Conservation (phyloP, 2,888 invertebrate species). For the Osedax fenrisi region DNA sequence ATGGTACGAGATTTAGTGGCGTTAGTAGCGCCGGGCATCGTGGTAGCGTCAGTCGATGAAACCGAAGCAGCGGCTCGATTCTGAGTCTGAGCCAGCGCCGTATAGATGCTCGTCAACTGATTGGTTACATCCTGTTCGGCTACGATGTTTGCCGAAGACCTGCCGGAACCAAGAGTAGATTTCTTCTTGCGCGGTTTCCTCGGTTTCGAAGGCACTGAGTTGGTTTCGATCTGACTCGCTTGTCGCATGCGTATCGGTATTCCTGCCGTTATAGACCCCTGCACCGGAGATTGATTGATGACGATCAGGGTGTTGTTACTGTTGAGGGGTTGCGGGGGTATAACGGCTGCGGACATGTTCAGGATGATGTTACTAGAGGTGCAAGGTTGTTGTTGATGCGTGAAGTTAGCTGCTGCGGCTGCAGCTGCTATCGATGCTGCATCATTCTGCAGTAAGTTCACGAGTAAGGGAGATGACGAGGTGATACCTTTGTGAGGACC, state of each 20-base stretch:
- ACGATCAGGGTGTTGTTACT: neutral
- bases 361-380: neutral
- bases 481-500: constrained; percentile 38
- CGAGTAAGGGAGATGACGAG: constrained; percentile 70
- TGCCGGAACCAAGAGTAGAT: constrained; percentile 3
- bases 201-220: constrained; percentile 24
- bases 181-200: constrained; percentile 30
- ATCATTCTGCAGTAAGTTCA: constrained; percentile 80
- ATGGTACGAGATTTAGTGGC: neutral
- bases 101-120: constrained; percentile 14
- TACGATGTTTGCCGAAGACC: neutral
- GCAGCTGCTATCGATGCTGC: constrained; percentile 32
- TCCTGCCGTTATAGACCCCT: too few species aligned
- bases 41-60: neutral
- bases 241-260: neutral
- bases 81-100: constrained; percentile 8
- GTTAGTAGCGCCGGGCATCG: neutral
- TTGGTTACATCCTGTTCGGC: constrained; percentile 15
- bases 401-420: neutral
- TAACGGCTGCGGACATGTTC: neutral
- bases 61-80: neutral
- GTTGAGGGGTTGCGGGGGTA: too few species aligned
- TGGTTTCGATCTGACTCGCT: constrained; percentile 10
- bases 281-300: too few species aligned
- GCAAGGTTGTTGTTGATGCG: neutral